Base-by-base conservation (phyloP, 2,113 vertebrate species). In the Archilochus colubris region DNA sequence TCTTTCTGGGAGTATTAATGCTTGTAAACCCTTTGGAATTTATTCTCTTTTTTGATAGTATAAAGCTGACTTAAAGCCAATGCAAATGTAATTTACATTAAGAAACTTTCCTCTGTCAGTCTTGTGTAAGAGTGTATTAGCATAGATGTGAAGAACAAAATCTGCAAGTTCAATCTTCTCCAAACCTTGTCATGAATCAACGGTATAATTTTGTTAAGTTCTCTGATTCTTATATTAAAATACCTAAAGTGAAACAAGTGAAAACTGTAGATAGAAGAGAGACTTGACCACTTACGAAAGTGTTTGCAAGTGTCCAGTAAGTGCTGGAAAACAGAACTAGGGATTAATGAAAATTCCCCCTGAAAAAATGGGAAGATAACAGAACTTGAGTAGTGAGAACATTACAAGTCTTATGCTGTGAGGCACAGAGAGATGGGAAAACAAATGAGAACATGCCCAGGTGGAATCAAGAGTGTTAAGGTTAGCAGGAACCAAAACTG, bases 1-100 rank as follows among this genome's bases (percentile, higher is more conserved):
- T 63, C 33, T 81, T 93, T 88, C 69, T 75, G n/a, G 46, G 40
- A 79, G 61, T 44, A 93, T 82, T 51, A 82, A 48, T 66, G 22
- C 24, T 59, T 82, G 69, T 62, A 92, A 95, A 82, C 40, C 30
- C 36, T 91, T 82, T 64, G 33, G 51, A 89, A 92, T 89, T 89
- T 76, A 69, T 87, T 94, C 73, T 66, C 25, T 66, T 84, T 83
- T 94, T 67, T 80, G 58, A 73, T 78, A 76, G 10, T 36, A 76
- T 80, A 92, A 91, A 89, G 63, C 63, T 82, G 89, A 82, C 46
- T 93, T 93, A 86, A 92, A 94, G 51, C 61, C 70, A 94, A 77
- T 94, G 94, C 38, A 95, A 96, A 95, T 87, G 89, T 76, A 91
- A 95, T 87, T 89, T 94, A 82, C 91, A 44, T 88, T 88, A 93